Evolutionary conservation across 2,797 vertebrate genomes (phyloP).

Genomic region (Alectoris magna): DNA sequence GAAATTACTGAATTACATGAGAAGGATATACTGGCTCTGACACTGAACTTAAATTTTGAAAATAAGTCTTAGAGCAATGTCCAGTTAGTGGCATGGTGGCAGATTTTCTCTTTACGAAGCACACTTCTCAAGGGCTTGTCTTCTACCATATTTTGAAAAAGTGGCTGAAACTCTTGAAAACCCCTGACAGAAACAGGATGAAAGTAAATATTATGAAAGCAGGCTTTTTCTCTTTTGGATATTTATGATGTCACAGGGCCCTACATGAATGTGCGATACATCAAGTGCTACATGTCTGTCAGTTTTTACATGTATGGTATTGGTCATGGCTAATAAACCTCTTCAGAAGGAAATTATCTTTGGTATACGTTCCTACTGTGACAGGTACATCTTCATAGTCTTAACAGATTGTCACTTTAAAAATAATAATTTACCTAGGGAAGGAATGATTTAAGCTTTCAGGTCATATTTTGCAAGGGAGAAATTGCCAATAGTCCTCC

Average conservation of each 20-base stretch:
- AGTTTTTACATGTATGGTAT: background rate
- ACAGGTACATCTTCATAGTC: background rate
- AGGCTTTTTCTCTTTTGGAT: background rate
- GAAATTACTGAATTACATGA: background rate
- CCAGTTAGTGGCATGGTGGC: background rate
- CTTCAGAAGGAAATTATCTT: background rate
- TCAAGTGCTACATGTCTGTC: background rate
- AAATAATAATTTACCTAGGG: background rate
- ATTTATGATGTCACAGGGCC: background rate
- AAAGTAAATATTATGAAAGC: background rate
- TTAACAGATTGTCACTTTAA: background rate
- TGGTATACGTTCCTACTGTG: background rate
- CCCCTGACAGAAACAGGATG: background rate
- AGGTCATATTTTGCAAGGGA: background rate
- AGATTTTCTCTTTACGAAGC: background rate
- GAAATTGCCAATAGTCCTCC: background rate
- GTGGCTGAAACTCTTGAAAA: background rate
- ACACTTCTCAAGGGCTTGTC: background rate
- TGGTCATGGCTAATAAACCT: rapidly evolving
- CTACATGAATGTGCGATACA: background rate
- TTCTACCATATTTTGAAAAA: background rate
- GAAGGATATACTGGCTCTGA: background rate
- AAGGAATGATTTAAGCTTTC: background rate
- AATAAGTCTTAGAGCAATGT: background rate
- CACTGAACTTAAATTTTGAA: background rate